phyloP scores from a whole-genome alignment of 1,140 invertebrate species.

The Calycopis cecrops region DNA sequence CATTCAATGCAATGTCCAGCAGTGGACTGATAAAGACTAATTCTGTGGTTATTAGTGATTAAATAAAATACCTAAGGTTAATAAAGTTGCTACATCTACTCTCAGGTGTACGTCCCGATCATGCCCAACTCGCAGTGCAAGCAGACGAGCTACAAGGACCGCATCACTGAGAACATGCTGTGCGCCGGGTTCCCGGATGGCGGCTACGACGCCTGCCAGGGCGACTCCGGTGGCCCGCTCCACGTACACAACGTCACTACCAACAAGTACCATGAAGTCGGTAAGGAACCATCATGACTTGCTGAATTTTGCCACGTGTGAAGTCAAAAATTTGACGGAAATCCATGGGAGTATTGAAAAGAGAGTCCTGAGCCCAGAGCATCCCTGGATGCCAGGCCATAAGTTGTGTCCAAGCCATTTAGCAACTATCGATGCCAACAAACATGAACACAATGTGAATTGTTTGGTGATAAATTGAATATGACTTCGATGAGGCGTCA shows the following conservation, averaged over 20 bases:
- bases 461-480: no score
- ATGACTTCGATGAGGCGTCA: no score
- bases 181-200: conserved; percentile 88
- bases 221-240: conserved; percentile 67
- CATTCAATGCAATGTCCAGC: no score
- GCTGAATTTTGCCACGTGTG: background rate
- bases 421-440: no score
- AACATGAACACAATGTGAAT: no score
- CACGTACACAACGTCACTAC: conserved; percentile 50
- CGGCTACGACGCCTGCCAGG: conserved; percentile 78
- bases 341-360: no score
- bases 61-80: no score
- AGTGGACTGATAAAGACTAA: no score
- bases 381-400: no score
- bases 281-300: conserved; percentile 34
- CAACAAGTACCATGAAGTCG: conserved; percentile 52
- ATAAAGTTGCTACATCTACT: background rate
- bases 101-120: conserved; percentile 82
- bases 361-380: no score
- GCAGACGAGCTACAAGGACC: conserved; percentile 79
- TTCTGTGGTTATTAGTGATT: background rate
- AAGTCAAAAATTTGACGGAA: no score
- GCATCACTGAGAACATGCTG: conserved; percentile 91
- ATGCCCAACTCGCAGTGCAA: conserved; percentile 83
- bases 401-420: no score